phyloP scores from a whole-genome alignment of 2,797 vertebrate genomes.

The Anas acuta region DNA sequence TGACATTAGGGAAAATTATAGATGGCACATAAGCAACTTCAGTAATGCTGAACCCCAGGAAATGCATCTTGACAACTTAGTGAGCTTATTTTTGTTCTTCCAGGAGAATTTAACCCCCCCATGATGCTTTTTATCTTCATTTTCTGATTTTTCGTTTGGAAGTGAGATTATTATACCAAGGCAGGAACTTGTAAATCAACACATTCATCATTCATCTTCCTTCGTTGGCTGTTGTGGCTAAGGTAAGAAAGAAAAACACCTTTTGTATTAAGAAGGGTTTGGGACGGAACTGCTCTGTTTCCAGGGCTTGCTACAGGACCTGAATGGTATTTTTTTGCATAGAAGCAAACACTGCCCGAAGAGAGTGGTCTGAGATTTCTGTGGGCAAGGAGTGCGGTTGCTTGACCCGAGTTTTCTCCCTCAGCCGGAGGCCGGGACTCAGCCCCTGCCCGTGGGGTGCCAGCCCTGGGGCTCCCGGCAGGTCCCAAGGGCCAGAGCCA shows the following conservation, averaged over 20 bases:
- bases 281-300: not conserved
- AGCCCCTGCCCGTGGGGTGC: not conserved
- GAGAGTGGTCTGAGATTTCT: not conserved
- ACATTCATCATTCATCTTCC: not conserved
- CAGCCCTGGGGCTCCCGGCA: not conserved
- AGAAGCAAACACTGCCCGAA: not conserved
- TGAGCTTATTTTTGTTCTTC: slow-evolving; percentile 28
- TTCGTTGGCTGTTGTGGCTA: not conserved
- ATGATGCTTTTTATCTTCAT: not conserved
- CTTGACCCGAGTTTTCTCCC: not conserved
- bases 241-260: slow-evolving; percentile 8
- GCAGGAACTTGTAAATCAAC: slow-evolving; percentile 8
- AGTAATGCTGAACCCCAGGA: not conserved
- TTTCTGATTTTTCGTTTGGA: not conserved
- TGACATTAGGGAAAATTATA: not conserved
- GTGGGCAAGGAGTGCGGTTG: too few species aligned
- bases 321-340: not conserved
- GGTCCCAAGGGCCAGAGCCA: not conserved
- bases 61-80: slow-evolving; percentile 21
- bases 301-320: not conserved
- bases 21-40: slow-evolving; percentile 34
- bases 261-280: not conserved
- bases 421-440: not conserved
- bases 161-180: not conserved
- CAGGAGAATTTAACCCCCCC: not conserved